Evolutionary conservation across 2,888 invertebrate genomes (phyloP), one percentile per base, ranked within the genome.

Genomic region (Falcaria lacertinaria): DNA sequence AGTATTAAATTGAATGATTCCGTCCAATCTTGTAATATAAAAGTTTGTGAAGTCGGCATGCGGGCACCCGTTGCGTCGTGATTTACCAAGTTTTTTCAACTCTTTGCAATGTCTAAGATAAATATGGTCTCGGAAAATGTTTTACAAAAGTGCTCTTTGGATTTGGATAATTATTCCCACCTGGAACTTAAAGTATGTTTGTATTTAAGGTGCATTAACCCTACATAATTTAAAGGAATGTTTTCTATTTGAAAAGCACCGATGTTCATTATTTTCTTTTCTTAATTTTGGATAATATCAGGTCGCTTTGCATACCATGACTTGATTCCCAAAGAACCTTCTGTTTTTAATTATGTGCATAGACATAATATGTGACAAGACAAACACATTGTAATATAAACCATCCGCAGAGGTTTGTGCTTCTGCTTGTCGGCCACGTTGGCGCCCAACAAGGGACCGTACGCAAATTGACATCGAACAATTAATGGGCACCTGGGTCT

Each of bases 401-500:
- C 61, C 57, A 61, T 52, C 53, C 51, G 45, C 54, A 59, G 60
- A 60, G 64, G 62, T 74, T 65, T 69, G 69, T 62, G 64, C 63
- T 58, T 53, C 47, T 52, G 53, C 57, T 7, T 28, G 3, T 11
- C 28, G 28, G 63, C 64, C 54, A 64, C 65, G 50, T 42, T 72
- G 74, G 71, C 74, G 74, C 69, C 78, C 74, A 65, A 70, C 71
- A 55, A 64, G 74, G 74, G 69, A 65, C 65, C 57, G 60, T 51
- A 50, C 50, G 68, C 79, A 84, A 85, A 85, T 86, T 85, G 83
- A 73, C 72, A 68, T 67, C 60, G 65, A 70, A 80, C 85, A 87
- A 86, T 89, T 87, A 87, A 80, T 84, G 80, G 79, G 64, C 75
- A 80, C 79, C 82, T 82, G 79, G 75, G 71, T 74, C 77, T 69